Conservation (phyloP, 1,140 invertebrate genomes). For the Drosophila malerkotliana region DNA sequence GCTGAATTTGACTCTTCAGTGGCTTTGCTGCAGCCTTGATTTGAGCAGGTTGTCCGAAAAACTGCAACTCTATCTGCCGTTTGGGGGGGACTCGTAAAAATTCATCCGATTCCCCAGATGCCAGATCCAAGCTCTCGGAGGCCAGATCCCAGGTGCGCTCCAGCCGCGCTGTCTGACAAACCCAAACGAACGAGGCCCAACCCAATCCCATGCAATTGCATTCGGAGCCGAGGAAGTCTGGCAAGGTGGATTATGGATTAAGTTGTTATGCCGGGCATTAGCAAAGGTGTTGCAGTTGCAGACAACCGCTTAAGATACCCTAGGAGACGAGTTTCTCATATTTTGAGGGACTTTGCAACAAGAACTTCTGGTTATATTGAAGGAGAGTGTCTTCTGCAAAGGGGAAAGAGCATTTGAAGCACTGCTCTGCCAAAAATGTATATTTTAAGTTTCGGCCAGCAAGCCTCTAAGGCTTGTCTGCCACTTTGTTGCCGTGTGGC, state of each 20-base stretch:
- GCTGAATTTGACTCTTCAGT: slow-evolving; percentile 54
- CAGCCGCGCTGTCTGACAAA: slow-evolving; percentile 54
- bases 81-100: slow-evolving; percentile 39
- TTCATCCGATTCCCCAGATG: slow-evolving; percentile 32
- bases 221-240: slow-evolving; percentile 25
- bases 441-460: slow-evolving; percentile 27
- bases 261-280: slow-evolving; percentile 74
- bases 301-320: slow-evolving; percentile 22
- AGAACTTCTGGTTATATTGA: no score
- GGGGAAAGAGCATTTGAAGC: background rate
- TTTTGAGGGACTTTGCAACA: background rate
- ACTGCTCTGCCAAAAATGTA: background rate
- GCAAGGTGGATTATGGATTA: slow-evolving; percentile 75
- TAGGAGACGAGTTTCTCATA: background rate
- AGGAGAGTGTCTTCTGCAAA: no score
- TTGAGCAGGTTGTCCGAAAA: slow-evolving; percentile 70
- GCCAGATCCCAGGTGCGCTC: slow-evolving; percentile 33
- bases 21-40: slow-evolving; percentile 38
- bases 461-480: slow-evolving; percentile 47
- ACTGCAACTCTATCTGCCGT: slow-evolving; percentile 3
- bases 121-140: background rate
- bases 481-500: slow-evolving; percentile 50
- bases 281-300: slow-evolving; percentile 63
- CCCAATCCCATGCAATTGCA: slow-evolving; percentile 25
- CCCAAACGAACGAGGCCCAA: slow-evolving; percentile 4